Conservation (phyloP, 2,888 invertebrate genomes). For the Philhelius pedissequus region DNA sequence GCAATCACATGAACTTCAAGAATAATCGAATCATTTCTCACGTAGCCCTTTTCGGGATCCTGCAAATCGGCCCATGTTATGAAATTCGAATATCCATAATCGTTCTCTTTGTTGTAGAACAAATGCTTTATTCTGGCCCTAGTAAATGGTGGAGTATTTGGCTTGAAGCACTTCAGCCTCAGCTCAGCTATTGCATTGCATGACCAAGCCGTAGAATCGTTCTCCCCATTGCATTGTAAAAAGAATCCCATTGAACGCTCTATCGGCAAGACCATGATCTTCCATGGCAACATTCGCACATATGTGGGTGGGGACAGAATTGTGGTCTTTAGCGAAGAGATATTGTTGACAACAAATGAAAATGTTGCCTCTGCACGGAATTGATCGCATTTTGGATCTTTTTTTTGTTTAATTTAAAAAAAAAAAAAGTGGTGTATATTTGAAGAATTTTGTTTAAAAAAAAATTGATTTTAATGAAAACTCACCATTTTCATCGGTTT, state of each 20-base stretch:
- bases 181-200: conserved; percentile 98
- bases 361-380: conserved; percentile 90
- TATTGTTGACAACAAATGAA: conserved; percentile 90
- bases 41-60: conserved; percentile 93
- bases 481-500: conserved; percentile 57
- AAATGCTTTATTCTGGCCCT: conserved; percentile 93
- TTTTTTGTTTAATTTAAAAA: too few relatives aligned
- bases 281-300: conserved; percentile 98
- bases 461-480: neutral
- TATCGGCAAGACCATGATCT: conserved; percentile 98
- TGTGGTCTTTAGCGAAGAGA: conserved; percentile 91
- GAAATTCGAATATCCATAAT: conserved; percentile 99
- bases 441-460: neutral
- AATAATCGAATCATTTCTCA: conserved; percentile 94
- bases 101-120: conserved; percentile 92
- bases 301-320: conserved; percentile 94
- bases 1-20: conserved; percentile 88
- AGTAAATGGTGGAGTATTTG: conserved; percentile 92
- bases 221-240: conserved; percentile 97
- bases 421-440: neutral
- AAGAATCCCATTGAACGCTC: conserved; percentile 86
- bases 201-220: conserved; percentile 98
- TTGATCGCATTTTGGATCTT: conserved; percentile 76
- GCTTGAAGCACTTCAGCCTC: conserved; percentile 91
- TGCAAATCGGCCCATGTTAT: conserved; percentile 96